Percentiles rank a stretch among this genome's conserved stretches.
phyloP scores from a whole-genome alignment of 2,113 vertebrate species.

The Melanotaenia duboulayi region DNA sequence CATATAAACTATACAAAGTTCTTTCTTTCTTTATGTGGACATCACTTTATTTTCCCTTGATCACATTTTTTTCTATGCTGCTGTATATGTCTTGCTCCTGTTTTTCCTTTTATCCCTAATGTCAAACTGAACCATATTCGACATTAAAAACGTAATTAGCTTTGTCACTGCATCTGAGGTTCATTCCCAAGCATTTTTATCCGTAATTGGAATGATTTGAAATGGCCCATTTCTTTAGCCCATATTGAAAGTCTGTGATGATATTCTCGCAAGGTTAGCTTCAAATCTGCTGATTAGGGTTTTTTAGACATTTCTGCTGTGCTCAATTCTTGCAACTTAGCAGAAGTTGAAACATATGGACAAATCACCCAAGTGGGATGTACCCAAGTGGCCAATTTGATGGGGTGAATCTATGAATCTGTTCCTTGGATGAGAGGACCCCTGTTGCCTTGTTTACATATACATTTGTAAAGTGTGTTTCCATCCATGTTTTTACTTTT shows the following conservation, averaged over 20 bases:
- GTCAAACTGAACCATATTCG: background rate
- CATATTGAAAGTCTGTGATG: background rate
- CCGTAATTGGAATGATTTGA: background rate
- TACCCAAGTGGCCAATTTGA: conserved; percentile 49
- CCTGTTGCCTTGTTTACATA: background rate
- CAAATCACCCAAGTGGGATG: background rate
- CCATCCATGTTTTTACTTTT: background rate
- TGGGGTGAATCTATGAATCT: conserved; percentile 45
- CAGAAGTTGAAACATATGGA: conserved; percentile 46
- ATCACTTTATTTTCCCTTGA: no score
- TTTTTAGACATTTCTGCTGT: conserved; percentile 18
- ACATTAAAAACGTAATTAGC: background rate
- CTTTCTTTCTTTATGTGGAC: no score
- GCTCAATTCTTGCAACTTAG: conserved; percentile 27
- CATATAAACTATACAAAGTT: no score
- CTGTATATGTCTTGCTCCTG: background rate
- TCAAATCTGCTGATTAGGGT: conserved; percentile 22
- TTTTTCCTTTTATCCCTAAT: background rate
- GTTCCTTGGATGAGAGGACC: conserved; percentile 27
- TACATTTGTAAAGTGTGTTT: background rate
- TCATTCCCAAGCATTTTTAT: background rate
- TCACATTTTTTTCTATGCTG: no score
- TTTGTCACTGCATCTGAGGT: background rate
- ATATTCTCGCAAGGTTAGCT: background rate
- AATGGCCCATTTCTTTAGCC: background rate